A percentile compares a stretch with the other conserved stretches of the same genome.
phyloP scores from a whole-genome alignment of 2,888 invertebrate genomes.

The Drosophila monieri region DNA sequence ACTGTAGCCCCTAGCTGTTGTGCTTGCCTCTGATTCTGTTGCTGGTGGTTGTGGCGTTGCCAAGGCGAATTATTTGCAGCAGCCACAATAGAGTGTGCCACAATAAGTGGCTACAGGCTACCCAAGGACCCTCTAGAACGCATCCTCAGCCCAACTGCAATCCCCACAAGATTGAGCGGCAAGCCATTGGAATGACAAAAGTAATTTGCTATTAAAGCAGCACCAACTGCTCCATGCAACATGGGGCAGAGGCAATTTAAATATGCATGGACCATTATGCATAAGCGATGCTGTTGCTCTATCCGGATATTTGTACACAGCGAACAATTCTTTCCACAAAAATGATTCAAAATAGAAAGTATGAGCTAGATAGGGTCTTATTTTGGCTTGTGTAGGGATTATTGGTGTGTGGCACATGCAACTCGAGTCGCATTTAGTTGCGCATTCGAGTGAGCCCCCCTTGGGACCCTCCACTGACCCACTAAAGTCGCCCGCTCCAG shows the following conservation, averaged over 20 bases:
- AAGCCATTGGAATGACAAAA: constrained; percentile 72
- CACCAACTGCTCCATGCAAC: constrained; percentile 35
- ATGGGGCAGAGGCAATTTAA: constrained; percentile 60
- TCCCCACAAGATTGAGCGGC: constrained; percentile 51
- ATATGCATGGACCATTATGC: constrained; percentile 46
- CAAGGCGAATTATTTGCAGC: constrained; percentile 57
- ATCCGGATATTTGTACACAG: constrained; percentile 17
- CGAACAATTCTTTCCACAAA: neutral
- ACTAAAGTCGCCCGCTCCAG: constrained; percentile 44
- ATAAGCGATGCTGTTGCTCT: constrained; percentile 29
- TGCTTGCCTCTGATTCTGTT: constrained; percentile 30
- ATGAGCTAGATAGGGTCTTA: no score
- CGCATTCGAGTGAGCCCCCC: constrained; percentile 44
- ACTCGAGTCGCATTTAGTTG: constrained; percentile 54
- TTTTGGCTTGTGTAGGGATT: constrained; percentile 9
- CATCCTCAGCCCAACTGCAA: constrained; percentile 18
- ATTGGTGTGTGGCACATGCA: constrained; percentile 41
- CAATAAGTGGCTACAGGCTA: constrained; percentile 40
- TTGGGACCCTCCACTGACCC: constrained; percentile 49
- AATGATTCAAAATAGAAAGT: neutral
- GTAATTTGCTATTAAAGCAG: constrained; percentile 63
- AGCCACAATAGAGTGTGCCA: constrained; percentile 37
- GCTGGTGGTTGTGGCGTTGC: constrained; percentile 30
- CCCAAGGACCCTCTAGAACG: constrained; percentile 8
- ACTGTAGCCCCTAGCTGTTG: constrained; percentile 31